Percentiles rank a stretch among this genome's conserved stretches.
These are phyloP conservation scores for Mormyrops attenuatus DNA, from an alignment of 2,797 vertebrate genomes.

Conservation along the genomic window DNA sequence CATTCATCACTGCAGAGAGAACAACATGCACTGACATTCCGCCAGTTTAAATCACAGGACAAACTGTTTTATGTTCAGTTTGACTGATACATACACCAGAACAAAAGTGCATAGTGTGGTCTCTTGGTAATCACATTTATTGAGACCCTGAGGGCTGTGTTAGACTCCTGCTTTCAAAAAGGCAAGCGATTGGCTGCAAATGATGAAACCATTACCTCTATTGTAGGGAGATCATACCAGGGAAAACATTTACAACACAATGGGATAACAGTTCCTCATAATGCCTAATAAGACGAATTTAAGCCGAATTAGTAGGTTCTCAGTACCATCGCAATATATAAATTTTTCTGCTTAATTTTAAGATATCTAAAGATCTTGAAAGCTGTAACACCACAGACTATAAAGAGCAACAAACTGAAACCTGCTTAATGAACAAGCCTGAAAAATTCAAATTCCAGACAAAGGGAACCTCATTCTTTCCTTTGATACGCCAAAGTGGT, in stretches of 20 bases:
- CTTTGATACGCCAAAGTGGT: background rate
- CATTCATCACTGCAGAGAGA: background rate
- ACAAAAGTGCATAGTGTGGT: background rate
- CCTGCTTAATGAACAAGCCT: background rate
- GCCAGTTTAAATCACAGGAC: background rate
- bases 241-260: background rate
- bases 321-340: background rate
- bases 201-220: background rate
- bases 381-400: background rate
- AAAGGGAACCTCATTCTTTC: background rate
- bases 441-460: background rate
- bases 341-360: background rate
- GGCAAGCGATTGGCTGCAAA: background rate
- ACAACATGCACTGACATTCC: background rate
- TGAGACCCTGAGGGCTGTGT: background rate
- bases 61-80: background rate
- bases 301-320: background rate
- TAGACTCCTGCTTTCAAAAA: background rate
- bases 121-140: background rate
- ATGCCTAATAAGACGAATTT: background rate
- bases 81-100: background rate
- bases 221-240: background rate
- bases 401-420: background rate
- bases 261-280: background rate
- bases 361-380: background rate